These are phyloP conservation scores for Colinus virginianus DNA, from an alignment of 2,113 vertebrate species.

Conservation along the genomic window DNA sequence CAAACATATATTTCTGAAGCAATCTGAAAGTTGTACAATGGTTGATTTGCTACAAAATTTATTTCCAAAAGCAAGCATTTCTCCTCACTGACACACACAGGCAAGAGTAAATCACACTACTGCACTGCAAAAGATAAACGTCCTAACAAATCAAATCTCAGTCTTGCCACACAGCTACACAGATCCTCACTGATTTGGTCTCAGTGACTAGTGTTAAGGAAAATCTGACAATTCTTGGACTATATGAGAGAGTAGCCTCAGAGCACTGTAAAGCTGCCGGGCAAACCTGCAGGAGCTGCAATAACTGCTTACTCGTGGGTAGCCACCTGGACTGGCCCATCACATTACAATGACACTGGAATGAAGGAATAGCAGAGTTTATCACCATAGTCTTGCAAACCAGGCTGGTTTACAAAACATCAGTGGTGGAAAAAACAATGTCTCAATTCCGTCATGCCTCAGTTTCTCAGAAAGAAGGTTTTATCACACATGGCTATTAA, in stretches of 20 bases:
- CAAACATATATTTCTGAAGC: not conserved
- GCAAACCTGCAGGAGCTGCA: not conserved
- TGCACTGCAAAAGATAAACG: not conserved
- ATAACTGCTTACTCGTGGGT: not conserved
- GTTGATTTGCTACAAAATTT: slow-evolving; percentile 1
- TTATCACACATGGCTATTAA: not conserved
- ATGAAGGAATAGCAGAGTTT: not conserved
- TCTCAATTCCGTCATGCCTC: not conserved
- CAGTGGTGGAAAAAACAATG: not conserved
- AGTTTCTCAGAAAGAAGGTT: not conserved
- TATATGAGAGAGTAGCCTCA: not conserved
- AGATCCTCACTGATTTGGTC: not conserved
- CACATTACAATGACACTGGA: not conserved
- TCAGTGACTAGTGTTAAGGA: not conserved
- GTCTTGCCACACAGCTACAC: not conserved
- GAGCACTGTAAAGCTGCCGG: not conserved
- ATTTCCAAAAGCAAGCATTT: not conserved
- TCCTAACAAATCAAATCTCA: not conserved
- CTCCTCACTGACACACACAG: not conserved
- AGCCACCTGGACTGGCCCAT: not conserved
- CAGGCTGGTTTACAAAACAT: not conserved
- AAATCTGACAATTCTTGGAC: not conserved
- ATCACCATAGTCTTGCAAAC: not conserved
- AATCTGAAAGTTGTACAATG: not conserved
- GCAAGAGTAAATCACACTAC: slow-evolving; percentile 13